Conservation (phyloP, 2,888 invertebrate genomes). For the Pollenia angustigena region DNA sequence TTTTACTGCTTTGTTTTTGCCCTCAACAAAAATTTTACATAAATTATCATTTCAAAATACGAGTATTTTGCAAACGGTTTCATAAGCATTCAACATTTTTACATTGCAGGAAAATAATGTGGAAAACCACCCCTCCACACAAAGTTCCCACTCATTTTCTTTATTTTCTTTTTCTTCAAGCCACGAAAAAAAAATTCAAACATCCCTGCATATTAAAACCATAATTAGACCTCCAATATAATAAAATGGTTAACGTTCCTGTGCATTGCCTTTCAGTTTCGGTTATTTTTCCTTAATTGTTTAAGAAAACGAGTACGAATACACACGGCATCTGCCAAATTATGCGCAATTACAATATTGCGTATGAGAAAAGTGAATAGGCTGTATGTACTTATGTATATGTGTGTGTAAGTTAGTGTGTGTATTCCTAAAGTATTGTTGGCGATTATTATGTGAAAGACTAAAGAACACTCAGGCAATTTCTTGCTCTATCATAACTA, state of each 20-base stretch:
- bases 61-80: slow-evolving; percentile 15
- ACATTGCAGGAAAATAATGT: neutral
- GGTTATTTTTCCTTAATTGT: slow-evolving; percentile 23
- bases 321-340: slow-evolving; percentile 50
- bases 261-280: neutral
- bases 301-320: slow-evolving; percentile 41
- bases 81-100: slow-evolving; percentile 11
- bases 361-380: slow-evolving; percentile 2
- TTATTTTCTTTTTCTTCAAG: neutral
- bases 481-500: neutral
- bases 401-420: too few species aligned
- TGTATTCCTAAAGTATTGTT: too few species aligned
- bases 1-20: neutral
- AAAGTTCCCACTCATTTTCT: slow-evolving; percentile 26
- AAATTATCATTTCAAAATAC: slow-evolving; percentile 55
- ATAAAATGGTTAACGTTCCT: slow-evolving; percentile 46
- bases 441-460: too few species aligned
- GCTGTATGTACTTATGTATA: neutral
- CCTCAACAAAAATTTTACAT: slow-evolving; percentile 36
- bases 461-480: too few species aligned
- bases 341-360: slow-evolving; percentile 51
- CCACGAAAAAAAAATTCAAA: neutral
- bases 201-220: slow-evolving; percentile 27
- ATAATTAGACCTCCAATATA: slow-evolving; percentile 61
- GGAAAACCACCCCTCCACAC: neutral